Base-by-base conservation (phyloP, 2,888 invertebrate genomes). In the Galeruca laticollis region DNA sequence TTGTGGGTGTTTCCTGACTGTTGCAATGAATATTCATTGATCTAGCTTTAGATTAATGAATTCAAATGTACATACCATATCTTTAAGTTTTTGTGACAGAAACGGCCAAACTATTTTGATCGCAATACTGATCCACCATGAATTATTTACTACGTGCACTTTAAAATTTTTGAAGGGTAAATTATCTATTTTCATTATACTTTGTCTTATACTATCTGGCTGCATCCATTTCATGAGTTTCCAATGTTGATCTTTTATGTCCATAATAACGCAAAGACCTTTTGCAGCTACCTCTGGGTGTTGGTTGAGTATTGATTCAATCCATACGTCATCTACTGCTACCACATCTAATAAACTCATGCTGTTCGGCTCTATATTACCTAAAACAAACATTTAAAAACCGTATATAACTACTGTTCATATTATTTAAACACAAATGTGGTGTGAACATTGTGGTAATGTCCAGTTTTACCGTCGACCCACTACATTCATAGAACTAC, bases 201-300 rank as follows among this genome's bases (percentile, higher is more conserved):
- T 69, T 15, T 78, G 74, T 68, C 75, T 79, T 2, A 84, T 73
- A 67, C 82, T 82, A 6, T 73, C 60, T 3, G 84, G 85, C 8
- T 82, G 82, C 10, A 83, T 35, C 84, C 84, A 85, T 68, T 78
- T 81, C 40, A 83, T 73, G 49, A 82, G 31, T 62, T 76, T 80
- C 79, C 78, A 81, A 0, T 81, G 76, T 49, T 78, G 78, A 57
- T 81, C 80, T 13, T 77, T 75, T 40, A 85, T 79, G 71, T 86
- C 86, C 10, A 86, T 69, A 10, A 86, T 76, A 13, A 83, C 77
- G 63, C 84, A 82, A 10, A 86, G 64, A 2, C 86, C 86, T 60
- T 83, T 82, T 69, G 77, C 73, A 4, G 82, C 82, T 35, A 81
- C 75, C n/a, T 78, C 77, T 66, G 84, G 83, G 68, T 84, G 82